A percentile compares a stretch with the other conserved stretches of the same genome.
phyloP scores from a whole-genome alignment of 2,888 invertebrate genomes.

The Portevinia maculata region DNA sequence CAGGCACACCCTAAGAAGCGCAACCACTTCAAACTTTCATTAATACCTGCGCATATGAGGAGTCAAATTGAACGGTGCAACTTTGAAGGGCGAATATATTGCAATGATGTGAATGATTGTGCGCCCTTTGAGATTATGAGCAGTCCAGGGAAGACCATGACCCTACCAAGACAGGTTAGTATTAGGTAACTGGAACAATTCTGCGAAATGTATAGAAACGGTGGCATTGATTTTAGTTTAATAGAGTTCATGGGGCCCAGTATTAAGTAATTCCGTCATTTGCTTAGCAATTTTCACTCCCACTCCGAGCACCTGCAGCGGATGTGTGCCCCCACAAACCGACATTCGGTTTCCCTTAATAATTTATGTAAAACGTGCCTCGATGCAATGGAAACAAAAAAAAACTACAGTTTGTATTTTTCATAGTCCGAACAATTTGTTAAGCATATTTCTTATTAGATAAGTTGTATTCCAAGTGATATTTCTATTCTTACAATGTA shows the following conservation, averaged over 20 bases:
- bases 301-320: slow-evolving; percentile 51
- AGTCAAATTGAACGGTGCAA: too few species aligned
- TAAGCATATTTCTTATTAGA: too few species aligned
- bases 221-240: background rate
- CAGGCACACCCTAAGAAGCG: too few species aligned
- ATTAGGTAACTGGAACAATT: background rate
- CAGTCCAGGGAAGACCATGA: background rate
- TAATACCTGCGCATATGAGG: too few species aligned
- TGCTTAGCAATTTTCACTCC: background rate
- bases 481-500: slow-evolving; percentile 32
- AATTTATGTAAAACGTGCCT: slow-evolving; percentile 35
- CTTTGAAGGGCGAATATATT: too few species aligned
- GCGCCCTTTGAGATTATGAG: background rate
- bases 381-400: background rate
- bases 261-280: background rate
- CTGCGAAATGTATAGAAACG: background rate
- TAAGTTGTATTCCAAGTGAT: too few species aligned
- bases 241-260: slow-evolving; percentile 2
- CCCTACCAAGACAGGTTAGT: background rate
- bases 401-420: too few species aligned
- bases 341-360: slow-evolving; percentile 14
- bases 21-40: too few species aligned
- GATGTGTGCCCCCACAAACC: slow-evolving; percentile 57
- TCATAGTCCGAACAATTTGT: too few species aligned
- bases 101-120: too few species aligned